Evolutionary conservation across 2,888 invertebrate genomes (phyloP), one percentile per base, ranked within the genome.

Genomic region (Steinernema hermaphroditum): DNA sequence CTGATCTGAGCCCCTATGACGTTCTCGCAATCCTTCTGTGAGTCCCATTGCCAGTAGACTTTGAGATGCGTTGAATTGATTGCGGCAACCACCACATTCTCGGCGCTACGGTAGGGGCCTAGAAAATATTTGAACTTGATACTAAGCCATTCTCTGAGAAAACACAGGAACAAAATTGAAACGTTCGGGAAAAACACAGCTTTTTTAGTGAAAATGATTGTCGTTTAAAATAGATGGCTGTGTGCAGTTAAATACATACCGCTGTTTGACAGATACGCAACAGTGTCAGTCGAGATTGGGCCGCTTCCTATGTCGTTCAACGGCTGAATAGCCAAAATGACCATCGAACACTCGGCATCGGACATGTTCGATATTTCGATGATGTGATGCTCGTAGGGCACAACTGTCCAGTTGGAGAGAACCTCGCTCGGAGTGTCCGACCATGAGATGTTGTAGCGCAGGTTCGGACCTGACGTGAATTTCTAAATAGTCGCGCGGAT

Each of bases 391-490:
- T 62, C 62, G 32, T 62, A 62, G 62, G 62, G 62, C 8, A 62
- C 62, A 32, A 62, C 16, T 2, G 62, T 62, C 62, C 62, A 62
- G 62, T 62, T 62, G 16, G 62, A 62, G 8, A 62, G 62, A 32
- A 62, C 29, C n/a, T 32, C 43, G 12, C 68, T 71, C 6, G 74
- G 43, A 12, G 57, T 74, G 34, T 82, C 81, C 8, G 75, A 75
- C 84, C 84, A 85, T 4, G 80, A 76, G 16, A 85, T 81, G 16
- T 81, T 79, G 75, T 84, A 85, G 14, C 84, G 75, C 34, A 82
- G 75, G 73, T 84, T 80, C 8, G 81, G 78, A 14, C 80, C 82
- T 16, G 79, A 75, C 12, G 72, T 41, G 37, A 19, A 50, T 32
- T 50, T 72, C 54, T 72, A 22, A 62, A 62, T n/a, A n/a, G n/a